phyloP scores from a whole-genome alignment of 2,888 invertebrate species.

The Fragum whitleyi region DNA sequence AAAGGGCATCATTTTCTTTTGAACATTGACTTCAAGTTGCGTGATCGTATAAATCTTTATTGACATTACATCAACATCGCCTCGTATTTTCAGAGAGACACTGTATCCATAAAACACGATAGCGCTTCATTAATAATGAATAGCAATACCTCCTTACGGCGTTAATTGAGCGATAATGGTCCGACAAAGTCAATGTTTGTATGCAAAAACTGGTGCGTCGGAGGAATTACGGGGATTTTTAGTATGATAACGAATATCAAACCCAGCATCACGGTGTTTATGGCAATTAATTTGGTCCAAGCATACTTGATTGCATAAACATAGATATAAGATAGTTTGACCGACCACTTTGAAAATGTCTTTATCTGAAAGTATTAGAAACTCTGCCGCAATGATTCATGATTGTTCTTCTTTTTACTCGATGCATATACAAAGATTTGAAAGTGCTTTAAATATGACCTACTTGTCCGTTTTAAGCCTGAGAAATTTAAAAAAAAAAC shows the following conservation, averaged over 20 bases:
- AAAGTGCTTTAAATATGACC: no score
- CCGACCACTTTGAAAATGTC: no score
- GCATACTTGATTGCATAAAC: no score
- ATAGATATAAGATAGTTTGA: no score
- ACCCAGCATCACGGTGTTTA: background rate
- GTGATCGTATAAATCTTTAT: background rate
- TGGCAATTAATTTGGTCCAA: no score
- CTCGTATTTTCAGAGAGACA: background rate
- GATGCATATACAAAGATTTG: no score
- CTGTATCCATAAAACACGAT: background rate
- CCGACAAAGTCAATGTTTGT: slow-evolving; percentile 1
- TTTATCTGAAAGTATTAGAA: no score
- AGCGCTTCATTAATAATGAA: slow-evolving; percentile 11
- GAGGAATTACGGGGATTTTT: background rate
- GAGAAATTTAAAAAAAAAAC: no score
- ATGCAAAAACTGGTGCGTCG: background rate
- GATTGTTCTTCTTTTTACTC: no score
- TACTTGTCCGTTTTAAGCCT: no score
- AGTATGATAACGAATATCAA: background rate
- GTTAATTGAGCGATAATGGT: background rate
- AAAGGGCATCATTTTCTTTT: no score
- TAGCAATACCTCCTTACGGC: slow-evolving; percentile 8
- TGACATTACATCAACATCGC: background rate
- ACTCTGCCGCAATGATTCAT: no score
- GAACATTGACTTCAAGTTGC: background rate